Evolutionary conservation across 35 echinoderm and acorn worm genomes (phyloP).

Genomic region (Lytechinus variegatus): DNA sequence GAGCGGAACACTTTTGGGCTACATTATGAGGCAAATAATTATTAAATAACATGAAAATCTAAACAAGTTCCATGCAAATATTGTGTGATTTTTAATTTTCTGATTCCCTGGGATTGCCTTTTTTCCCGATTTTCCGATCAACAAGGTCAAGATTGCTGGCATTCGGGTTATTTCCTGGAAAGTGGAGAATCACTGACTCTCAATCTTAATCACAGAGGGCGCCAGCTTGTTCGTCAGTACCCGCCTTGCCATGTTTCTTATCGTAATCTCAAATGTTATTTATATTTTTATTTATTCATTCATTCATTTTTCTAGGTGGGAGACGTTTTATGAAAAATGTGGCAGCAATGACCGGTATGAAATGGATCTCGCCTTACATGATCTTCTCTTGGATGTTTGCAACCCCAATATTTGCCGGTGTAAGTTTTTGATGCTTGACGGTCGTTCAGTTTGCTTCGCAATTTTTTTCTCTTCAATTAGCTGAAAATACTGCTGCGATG

Average conservation of each 20-base stretch:
- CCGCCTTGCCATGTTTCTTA: background rate
- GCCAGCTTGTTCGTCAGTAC: background rate
- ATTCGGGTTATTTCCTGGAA: background rate
- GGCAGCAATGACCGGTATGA: constrained; percentile 55
- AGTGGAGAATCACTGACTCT: background rate
- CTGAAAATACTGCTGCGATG: too few relatives aligned
- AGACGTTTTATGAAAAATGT: constrained; percentile 58
- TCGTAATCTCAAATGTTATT: too few relatives aligned
- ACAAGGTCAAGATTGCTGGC: too few relatives aligned
- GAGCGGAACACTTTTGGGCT: too few relatives aligned
- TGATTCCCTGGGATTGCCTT: too few relatives aligned
- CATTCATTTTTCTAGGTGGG: constrained; percentile 27
- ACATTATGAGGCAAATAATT: too few relatives aligned
- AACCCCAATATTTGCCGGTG: constrained; percentile 61
- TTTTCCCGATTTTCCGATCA: too few relatives aligned
- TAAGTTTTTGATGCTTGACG: constrained; percentile 24
- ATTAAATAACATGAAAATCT: too few relatives aligned
- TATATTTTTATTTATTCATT: too few relatives aligned
- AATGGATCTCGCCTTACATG: constrained; percentile 47
- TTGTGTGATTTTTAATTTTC: too few relatives aligned
- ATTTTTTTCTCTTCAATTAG: too few relatives aligned
- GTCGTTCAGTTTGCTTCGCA: background rate
- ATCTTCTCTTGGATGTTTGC: constrained; percentile 48
- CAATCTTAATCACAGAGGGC: background rate
- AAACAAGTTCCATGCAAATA: too few relatives aligned